These are phyloP conservation scores for Oreochromis tanganicae DNA, from an alignment of 2,113 vertebrate species.

Conservation along the genomic window DNA sequence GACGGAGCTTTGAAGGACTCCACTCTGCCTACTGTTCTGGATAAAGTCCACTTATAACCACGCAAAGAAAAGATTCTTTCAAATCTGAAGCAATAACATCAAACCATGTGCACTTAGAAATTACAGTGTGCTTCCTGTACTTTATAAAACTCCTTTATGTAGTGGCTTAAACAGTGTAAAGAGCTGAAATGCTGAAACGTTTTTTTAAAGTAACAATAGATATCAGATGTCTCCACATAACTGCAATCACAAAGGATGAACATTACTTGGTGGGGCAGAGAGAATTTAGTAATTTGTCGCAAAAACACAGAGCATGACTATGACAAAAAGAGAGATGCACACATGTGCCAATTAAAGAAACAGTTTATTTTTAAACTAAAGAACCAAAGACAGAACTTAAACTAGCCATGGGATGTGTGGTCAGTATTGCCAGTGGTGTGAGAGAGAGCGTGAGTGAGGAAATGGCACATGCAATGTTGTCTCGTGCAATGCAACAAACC, in stretches of 20 bases:
- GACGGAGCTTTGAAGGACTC: not conserved
- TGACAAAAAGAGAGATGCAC: not conserved
- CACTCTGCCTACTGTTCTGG: not conserved
- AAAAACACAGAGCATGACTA: too few relatives aligned
- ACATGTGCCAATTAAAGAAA: not conserved
- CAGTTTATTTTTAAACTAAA: not conserved
- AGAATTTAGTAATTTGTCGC: not conserved
- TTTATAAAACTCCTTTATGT: not conserved
- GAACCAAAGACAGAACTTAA: not conserved
- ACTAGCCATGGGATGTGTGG: not conserved
- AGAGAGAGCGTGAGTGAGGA: not conserved
- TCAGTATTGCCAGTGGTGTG: not conserved
- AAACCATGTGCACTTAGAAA: not conserved
- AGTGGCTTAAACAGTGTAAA: not conserved
- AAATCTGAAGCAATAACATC: not conserved
- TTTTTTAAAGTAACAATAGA: not conserved
- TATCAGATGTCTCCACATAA: not conserved
- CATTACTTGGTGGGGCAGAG: not conserved
- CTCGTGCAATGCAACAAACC: not conserved
- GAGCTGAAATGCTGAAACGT: fast-evolving
- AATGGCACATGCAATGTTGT: not conserved
- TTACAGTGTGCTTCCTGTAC: not conserved
- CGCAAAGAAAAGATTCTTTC: not conserved
- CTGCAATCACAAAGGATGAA: not conserved
- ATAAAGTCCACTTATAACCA: not conserved